Evolutionary conservation across 2,888 invertebrate species (phyloP), one percentile per base, ranked within the genome.

Genomic region (Eristalis tenax): DNA sequence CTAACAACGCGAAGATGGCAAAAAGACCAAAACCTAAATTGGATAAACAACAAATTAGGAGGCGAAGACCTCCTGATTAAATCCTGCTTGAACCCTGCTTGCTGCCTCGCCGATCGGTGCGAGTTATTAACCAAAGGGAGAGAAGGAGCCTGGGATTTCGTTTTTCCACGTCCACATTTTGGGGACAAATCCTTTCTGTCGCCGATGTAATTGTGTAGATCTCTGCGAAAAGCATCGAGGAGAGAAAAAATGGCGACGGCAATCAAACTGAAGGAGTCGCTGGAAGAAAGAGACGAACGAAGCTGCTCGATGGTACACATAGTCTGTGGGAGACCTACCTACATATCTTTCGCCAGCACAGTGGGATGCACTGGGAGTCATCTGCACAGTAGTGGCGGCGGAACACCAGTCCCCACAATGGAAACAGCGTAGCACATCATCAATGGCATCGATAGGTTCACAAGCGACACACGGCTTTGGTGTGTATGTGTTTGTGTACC

Each of bases 31-130:
- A 75, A 68, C 76, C 87, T 76, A 83, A 87, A 87, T 87, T 87
- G 87, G 87, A 87, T 87, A 83, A 87, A 87, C 87, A 87, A 87
- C 87, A 87, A 87, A 87, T 87, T 87, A 87, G 87, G 83, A 87
- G 79, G 83, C 83, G 79, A 87, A 87, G 83, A 80, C 83, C 87
- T 79, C 87, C 87, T 87, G 83, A 87, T 87, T 87, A 87, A 80
- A 87, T 87, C 87, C 87, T 83, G 75, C 43, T 80, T 11, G 64
- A 64, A 35, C n/a, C 22, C 22, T n/a, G n/a, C n/a, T n/a, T n/a
- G 32, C 56, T 50, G 66, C 15, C n/a, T 40, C 18, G 59, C 28
- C 35, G 26, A 61, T 66, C 71, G 65, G 50, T 63, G 43, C 63
- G 56, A 83, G 73, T 83, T 79, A 87, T 87, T 83, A 83, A 71